These are phyloP conservation scores for Netelia melanura DNA, from an alignment of 2,888 invertebrate species.

Conservation along the genomic window DNA sequence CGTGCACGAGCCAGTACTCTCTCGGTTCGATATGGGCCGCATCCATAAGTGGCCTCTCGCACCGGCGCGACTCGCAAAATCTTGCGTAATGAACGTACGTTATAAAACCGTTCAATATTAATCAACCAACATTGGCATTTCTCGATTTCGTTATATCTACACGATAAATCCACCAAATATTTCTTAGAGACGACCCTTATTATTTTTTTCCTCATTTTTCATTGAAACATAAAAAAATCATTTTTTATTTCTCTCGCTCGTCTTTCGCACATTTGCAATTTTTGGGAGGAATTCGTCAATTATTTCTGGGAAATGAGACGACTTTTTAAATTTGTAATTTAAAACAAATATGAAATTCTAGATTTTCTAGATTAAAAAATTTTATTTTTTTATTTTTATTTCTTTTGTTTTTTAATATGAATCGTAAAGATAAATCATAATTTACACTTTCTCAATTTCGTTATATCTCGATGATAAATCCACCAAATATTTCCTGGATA, in stretches of 20 bases:
- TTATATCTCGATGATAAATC: slow-evolving; percentile 15
- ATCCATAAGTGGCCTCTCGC: slow-evolving; percentile 66
- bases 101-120: slow-evolving; percentile 63
- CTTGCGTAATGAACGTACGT: slow-evolving; percentile 52
- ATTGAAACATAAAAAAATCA: neutral
- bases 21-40: slow-evolving; percentile 63
- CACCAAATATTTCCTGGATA: slow-evolving; percentile 6
- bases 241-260: neutral
- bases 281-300: too few relatives aligned
- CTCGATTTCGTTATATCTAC: slow-evolving; percentile 43
- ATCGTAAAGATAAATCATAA: too few relatives aligned
- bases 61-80: slow-evolving; percentile 45
- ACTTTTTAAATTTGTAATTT: too few relatives aligned
- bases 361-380: too few relatives aligned
- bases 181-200: neutral
- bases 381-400: too few relatives aligned
- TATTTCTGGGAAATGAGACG: too few relatives aligned
- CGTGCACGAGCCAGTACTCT: slow-evolving; percentile 20
- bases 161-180: slow-evolving; percentile 19
- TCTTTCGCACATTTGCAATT: too few relatives aligned
- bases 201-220: neutral
- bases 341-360: too few relatives aligned
- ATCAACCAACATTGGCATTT: slow-evolving; percentile 59
- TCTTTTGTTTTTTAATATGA: too few relatives aligned
- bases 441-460: slow-evolving; percentile 55